These are phyloP conservation scores for Aphelenchoides fujianensis DNA, from an alignment of 1,140 invertebrate species.

Conservation along the genomic window DNA sequence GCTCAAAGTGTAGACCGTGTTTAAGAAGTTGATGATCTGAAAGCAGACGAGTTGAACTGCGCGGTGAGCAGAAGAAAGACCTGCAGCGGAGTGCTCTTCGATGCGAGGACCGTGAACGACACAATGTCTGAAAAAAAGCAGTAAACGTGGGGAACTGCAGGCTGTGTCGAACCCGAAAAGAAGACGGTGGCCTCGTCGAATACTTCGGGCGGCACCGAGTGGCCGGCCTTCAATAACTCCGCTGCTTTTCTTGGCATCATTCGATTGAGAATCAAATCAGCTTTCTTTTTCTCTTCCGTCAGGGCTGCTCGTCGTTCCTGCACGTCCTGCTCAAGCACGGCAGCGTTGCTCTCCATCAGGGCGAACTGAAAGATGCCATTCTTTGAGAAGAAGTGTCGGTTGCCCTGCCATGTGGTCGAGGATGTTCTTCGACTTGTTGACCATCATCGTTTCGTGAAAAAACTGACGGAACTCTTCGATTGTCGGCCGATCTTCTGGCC, in stretches of 20 bases:
- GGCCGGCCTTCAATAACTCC: too few relatives aligned
- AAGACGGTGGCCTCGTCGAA: constrained; percentile 62
- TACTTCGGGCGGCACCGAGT: not conserved
- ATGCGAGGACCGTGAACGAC: constrained; percentile 87
- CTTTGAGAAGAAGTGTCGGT: too few relatives aligned
- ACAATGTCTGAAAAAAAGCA: constrained; percentile 79
- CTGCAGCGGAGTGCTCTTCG: constrained; percentile 65
- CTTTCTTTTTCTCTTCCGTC: constrained; percentile 23
- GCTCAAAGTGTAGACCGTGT: constrained; percentile 75
- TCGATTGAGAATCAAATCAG: constrained; percentile 62
- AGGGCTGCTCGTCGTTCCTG: constrained; percentile 2
- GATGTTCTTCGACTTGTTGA: constrained; percentile 8
- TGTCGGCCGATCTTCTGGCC: constrained; percentile 18
- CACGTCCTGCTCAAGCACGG: constrained; percentile 60
- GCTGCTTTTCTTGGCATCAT: too few relatives aligned
- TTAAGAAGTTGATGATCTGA: constrained; percentile 71
- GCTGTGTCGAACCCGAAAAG: constrained; percentile 66
- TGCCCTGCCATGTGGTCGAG: constrained; percentile 24
- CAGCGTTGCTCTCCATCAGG: constrained; percentile 30
- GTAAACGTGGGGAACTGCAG: too few relatives aligned
- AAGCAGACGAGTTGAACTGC: too few relatives aligned
- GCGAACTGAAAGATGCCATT: too few relatives aligned
- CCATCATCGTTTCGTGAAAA: not conserved
- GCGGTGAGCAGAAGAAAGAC: too few relatives aligned
- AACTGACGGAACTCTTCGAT: constrained; percentile 10